Conservation (phyloP, 2,888 invertebrate species). For the Sphecodes monilicornis region DNA sequence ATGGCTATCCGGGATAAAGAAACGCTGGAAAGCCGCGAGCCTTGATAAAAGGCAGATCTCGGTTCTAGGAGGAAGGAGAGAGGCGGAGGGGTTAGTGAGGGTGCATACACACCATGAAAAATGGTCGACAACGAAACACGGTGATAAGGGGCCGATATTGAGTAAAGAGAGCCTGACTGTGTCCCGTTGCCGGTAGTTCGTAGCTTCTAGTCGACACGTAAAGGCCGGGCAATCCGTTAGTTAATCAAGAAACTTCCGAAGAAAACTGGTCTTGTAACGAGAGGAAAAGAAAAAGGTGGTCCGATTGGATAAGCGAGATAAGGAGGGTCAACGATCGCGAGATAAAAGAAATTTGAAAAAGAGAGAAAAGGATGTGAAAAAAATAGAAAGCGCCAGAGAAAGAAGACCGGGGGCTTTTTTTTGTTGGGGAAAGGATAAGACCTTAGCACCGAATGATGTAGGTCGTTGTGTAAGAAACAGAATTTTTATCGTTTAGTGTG, state of each 20-base stretch:
- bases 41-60: slow-evolving; percentile 15
- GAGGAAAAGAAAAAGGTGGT: neutral
- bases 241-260: slow-evolving; percentile 14
- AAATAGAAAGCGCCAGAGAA: neutral
- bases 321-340: neutral
- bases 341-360: neutral
- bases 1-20: neutral
- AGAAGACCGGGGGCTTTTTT: neutral
- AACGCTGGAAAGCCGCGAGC: neutral
- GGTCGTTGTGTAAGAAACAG: neutral
- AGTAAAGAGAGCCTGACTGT: neutral
- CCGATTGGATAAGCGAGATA: slow-evolving; percentile 37
- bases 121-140: slow-evolving; percentile 15
- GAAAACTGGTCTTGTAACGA: slow-evolving; percentile 12
- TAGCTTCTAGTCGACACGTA: slow-evolving; percentile 6
- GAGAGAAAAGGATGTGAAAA: neutral
- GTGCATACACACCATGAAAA: neutral
- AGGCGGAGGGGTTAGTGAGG: too few species aligned
- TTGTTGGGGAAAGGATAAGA: neutral
- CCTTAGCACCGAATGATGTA: neutral
- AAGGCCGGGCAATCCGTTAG: slow-evolving; percentile 21
- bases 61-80: slow-evolving; percentile 18
- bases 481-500: neutral
- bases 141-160: slow-evolving; percentile 29
- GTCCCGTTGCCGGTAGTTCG: neutral